Percentiles rank a stretch among this genome's conserved stretches.
These are phyloP conservation scores for Meloidogyne chitwoodi DNA, from an alignment of 1,140 invertebrate species.

Conservation along the genomic window DNA sequence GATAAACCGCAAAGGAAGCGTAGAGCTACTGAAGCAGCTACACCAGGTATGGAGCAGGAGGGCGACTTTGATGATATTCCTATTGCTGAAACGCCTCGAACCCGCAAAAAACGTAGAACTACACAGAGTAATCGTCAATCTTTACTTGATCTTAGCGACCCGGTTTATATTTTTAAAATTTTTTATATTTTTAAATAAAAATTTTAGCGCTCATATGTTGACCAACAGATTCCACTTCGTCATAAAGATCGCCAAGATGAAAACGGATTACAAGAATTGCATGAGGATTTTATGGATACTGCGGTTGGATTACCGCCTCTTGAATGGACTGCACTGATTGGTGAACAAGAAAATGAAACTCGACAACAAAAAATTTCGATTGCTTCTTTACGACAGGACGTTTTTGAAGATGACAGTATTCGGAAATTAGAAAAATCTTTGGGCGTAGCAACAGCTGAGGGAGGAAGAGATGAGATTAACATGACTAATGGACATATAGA, in stretches of 20 bases:
- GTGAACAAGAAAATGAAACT: neutral
- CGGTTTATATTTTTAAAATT: neutral
- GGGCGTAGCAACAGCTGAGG: neutral
- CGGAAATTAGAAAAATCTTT: neutral
- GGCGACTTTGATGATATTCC: slow-evolving; percentile 4
- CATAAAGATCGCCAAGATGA: neutral
- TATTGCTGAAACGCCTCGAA: neutral
- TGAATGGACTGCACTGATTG: neutral
- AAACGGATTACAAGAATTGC: neutral
- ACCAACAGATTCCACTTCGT: neutral
- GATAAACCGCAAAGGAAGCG: neutral
- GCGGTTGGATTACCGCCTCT: neutral
- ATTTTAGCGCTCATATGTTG: slow-evolving; percentile 15
- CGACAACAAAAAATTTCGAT: neutral
- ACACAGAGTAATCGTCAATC: neutral
- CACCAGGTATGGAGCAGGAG: slow-evolving; percentile 5
- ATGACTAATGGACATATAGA: neutral
- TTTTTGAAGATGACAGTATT: neutral
- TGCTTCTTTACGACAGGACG: neutral
- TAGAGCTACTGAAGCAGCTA: neutral
- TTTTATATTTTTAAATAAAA: neutral
- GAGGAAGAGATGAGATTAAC: neutral
- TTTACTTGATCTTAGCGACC: slow-evolving; percentile 1
- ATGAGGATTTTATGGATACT: slow-evolving; percentile 8
- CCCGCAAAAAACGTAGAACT: neutral